These are phyloP conservation scores for Neofelis nebulosa DNA, from an alignment of 2,113 vertebrate genomes.

Conservation along the genomic window DNA sequence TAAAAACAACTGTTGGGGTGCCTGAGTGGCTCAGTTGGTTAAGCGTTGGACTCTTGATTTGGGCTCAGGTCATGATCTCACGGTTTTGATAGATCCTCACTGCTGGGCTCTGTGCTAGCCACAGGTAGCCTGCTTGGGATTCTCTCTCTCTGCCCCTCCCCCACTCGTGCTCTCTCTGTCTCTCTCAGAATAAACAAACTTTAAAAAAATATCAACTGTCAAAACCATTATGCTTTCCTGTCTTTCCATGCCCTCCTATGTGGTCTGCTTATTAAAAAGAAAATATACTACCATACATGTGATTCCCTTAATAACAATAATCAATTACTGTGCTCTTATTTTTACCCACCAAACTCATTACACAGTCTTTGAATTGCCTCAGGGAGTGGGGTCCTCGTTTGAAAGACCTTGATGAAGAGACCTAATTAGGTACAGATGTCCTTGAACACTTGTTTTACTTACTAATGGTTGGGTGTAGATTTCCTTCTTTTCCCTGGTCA, in stretches of 20 bases:
- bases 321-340: not conserved
- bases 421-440: not conserved
- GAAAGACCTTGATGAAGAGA: not conserved
- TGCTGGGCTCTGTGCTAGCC: too few relatives aligned
- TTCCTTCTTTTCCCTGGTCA: slow-evolving; percentile 35
- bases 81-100: too few relatives aligned
- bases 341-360: not conserved
- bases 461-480: not conserved
- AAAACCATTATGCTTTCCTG: not conserved
- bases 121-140: too few relatives aligned
- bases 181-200: too few relatives aligned
- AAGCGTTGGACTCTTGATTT: too few relatives aligned
- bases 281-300: not conserved
- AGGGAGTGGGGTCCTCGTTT: not conserved
- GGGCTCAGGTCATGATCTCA: too few relatives aligned
- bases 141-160: too few relatives aligned
- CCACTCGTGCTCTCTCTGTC: too few relatives aligned
- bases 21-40: too few relatives aligned
- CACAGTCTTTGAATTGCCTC: not conserved
- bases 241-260: not conserved
- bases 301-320: not conserved
- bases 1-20: not conserved
- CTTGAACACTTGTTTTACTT: not conserved
- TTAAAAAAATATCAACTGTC: not conserved
- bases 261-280: not conserved